Evolutionary conservation across 1,140 invertebrate species (phyloP).

Genomic region (Drosophila kanapiae): DNA sequence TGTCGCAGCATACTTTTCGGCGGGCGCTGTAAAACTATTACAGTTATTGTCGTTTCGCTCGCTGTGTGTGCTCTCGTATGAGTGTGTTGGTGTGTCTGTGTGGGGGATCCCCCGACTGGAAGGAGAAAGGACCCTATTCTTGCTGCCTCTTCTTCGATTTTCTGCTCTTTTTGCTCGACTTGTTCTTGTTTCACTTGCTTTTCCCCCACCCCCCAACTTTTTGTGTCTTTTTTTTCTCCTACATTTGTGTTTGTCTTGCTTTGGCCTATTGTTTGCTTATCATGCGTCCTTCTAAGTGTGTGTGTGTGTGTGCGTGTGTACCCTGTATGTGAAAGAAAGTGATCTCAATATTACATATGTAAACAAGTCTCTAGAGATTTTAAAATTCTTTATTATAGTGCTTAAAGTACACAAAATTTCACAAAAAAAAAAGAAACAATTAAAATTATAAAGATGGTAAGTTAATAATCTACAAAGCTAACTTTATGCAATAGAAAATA

Average conservation of each 20-base stretch:
- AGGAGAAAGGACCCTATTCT: conserved; percentile 7
- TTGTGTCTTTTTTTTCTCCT: conserved; percentile 6
- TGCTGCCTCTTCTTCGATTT: conserved; percentile 12
- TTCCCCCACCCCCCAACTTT: conserved; percentile 11
- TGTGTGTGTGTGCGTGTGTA: conserved; percentile 24
- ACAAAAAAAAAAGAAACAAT: background rate
- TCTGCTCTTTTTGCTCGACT: conserved; percentile 17
- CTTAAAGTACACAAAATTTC: background rate
- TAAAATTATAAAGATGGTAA: too few species aligned
- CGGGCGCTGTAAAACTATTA: conserved; percentile 75
- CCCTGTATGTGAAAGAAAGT: background rate
- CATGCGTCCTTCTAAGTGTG: conserved; percentile 18
- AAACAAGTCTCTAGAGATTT: background rate
- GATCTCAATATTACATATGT: background rate
- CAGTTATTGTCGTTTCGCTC: conserved; percentile 32
- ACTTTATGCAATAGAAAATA: too few species aligned
- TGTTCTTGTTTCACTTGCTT: conserved; percentile 34
- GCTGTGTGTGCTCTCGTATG: background rate
- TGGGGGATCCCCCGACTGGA: conserved; percentile 18
- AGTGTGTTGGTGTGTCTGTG: conserved; percentile 7
- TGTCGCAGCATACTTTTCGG: conserved; percentile 76
- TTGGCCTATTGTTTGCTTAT: conserved; percentile 72
- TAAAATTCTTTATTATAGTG: background rate
- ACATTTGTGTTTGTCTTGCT: conserved; percentile 53
- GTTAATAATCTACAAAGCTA: too few species aligned